Conservation (phyloP, 2,797 vertebrate species). For the Kryptopterus vitreolus region DNA sequence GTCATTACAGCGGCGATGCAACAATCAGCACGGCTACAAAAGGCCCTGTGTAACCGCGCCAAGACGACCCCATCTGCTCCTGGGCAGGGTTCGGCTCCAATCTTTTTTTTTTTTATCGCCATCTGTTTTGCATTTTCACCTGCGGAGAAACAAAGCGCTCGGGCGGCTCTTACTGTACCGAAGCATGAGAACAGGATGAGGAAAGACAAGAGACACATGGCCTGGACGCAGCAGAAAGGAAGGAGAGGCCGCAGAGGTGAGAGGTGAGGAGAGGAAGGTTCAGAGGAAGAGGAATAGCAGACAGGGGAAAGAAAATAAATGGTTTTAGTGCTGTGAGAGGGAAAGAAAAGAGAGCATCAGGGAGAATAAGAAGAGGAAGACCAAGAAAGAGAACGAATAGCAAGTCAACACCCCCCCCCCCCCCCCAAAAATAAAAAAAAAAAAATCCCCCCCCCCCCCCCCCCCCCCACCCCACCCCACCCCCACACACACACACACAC, state of each 20-base stretch:
- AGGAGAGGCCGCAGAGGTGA: slow-evolving; percentile 16
- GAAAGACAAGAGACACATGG: slow-evolving; percentile 35
- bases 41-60: slow-evolving; percentile 57
- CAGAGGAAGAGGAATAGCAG: slow-evolving; percentile 8
- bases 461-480: too few relatives aligned
- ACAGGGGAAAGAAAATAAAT: slow-evolving; percentile 17
- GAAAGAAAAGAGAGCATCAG: not conserved
- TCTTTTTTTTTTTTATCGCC: slow-evolving; percentile 14
- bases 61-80: slow-evolving; percentile 58
- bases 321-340: slow-evolving; percentile 2
- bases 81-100: slow-evolving; percentile 18
- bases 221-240: slow-evolving; percentile 14
- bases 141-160: slow-evolving; percentile 47
- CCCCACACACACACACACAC: too few relatives aligned
- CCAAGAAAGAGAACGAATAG: not conserved
- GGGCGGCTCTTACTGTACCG: slow-evolving; percentile 9
- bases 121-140: slow-evolving; percentile 61
- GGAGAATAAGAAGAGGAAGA: slow-evolving; percentile 20
- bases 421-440: too few relatives aligned
- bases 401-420: too few relatives aligned
- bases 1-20: slow-evolving; percentile 57
- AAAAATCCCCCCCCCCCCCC: too few relatives aligned
- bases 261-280: slow-evolving; percentile 24
- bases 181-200: slow-evolving; percentile 17
- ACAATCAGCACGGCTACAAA: slow-evolving; percentile 56